A percentile compares a stretch with the other conserved stretches of the same genome.
phyloP scores from a whole-genome alignment of 64 coral and sea anemone genomes.

The Acropora tenuis region DNA sequence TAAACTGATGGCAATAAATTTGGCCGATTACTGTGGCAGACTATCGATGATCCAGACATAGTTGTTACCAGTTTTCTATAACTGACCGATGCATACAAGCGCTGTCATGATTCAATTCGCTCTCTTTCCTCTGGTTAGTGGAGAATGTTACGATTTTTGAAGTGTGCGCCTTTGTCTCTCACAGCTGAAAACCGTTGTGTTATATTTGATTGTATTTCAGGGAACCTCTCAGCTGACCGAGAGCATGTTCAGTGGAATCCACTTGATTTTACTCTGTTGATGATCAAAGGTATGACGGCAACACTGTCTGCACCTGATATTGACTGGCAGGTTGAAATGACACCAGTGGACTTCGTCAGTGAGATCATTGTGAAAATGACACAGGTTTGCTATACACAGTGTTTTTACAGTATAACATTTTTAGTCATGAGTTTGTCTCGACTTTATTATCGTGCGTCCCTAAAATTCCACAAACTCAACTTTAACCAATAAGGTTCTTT shows the following conservation, averaged over 20 bases:
- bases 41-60: neutral
- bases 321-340: conserved; percentile 91
- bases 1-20: too few relatives aligned
- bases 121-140: too few relatives aligned
- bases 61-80: neutral
- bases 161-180: too few relatives aligned
- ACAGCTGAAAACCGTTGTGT: too few relatives aligned
- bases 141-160: too few relatives aligned
- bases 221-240: conserved; percentile 78
- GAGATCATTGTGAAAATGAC: conserved; percentile 89
- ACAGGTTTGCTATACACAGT: conserved; percentile 44
- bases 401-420: neutral
- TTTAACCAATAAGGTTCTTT: too few relatives aligned
- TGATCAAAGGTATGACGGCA: conserved; percentile 74
- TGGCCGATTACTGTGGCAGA: too few relatives aligned
- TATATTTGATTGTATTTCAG: conserved; percentile 3
- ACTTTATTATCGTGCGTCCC: too few relatives aligned
- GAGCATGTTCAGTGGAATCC: conserved; percentile 78
- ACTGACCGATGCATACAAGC: too few relatives aligned
- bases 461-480: too few relatives aligned
- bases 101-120: too few relatives aligned
- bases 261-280: conserved; percentile 80
- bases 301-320: conserved; percentile 78
- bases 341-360: conserved; percentile 92
- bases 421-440: too few relatives aligned